A percentile compares a stretch with the other conserved stretches of the same genome.
Conservation (phyloP, 2,888 invertebrate species). For the Hyposoter didymator region DNA sequence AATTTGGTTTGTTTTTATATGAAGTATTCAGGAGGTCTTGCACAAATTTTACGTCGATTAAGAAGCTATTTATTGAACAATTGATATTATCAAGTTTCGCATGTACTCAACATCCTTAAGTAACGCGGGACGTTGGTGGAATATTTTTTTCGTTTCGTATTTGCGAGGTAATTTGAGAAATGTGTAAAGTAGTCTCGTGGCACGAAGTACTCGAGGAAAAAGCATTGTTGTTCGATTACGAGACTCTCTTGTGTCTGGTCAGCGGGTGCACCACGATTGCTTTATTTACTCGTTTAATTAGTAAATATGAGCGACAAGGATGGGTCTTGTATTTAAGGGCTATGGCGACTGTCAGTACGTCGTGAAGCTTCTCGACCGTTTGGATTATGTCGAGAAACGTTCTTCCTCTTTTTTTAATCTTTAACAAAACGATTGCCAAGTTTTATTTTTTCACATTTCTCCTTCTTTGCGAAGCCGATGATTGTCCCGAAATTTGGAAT, state of each 20-base stretch:
- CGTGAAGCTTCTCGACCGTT: conserved; percentile 49
- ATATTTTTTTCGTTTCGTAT: not conserved
- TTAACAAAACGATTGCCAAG: conserved; percentile 10
- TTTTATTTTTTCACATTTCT: conserved; percentile 55
- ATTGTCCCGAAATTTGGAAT: conserved; percentile 68
- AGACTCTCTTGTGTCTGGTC: conserved; percentile 32
- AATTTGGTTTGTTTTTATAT: too few relatives aligned
- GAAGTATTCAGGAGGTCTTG: too few relatives aligned
- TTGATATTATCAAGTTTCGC: too few relatives aligned
- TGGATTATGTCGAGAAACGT: conserved; percentile 61
- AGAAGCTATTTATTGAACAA: too few relatives aligned
- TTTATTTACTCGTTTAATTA: conserved; percentile 65
- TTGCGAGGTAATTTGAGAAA: conserved; percentile 36
- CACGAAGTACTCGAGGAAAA: conserved; percentile 29
- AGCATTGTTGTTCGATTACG: conserved; percentile 61
- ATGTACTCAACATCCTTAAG: too few relatives aligned
- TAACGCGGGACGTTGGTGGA: not conserved
- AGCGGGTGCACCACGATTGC: conserved; percentile 15
- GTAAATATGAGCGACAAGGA: conserved; percentile 66
- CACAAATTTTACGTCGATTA: too few relatives aligned
- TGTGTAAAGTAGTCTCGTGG: not conserved
- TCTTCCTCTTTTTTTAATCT: not conserved
- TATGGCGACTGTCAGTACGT: conserved; percentile 50
- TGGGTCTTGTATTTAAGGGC: conserved; percentile 53
- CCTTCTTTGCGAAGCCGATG: conserved; percentile 38